Base-by-base conservation (phyloP, 64 coral and sea anemone genomes). In the Stichodactyla mertensii region DNA sequence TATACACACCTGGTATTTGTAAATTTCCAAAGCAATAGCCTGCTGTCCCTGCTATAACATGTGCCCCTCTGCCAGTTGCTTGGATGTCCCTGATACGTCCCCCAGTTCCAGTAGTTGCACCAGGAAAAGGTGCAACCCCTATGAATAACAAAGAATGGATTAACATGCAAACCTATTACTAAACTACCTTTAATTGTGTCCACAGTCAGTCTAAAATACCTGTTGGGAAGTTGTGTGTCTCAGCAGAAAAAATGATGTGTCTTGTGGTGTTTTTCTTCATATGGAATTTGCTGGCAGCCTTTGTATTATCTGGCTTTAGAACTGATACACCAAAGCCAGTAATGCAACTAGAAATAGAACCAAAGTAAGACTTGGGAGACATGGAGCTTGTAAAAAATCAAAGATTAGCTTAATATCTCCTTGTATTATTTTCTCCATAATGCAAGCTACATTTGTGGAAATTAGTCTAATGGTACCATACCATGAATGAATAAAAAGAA, bases 221-320 rank as follows among this genome's bases (percentile, higher is more conserved):
- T 88, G 95, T 98, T 61, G 95, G 95, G 78, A 98, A 98, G 87
- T 98, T 98, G 52, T 98, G 95, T 15, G 95, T 98, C 55, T 98
- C 95, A 20, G 95, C 95, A 77, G 95, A 94, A 54, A 98, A 98
- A 54, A 98, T 98, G 27, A 98, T 98, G 64, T 98, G 95, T 52
- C 92, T 92, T 24, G 80, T 78, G 27, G 57, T 31, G 15, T 88
- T 84, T 54, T 94, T 87, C 56, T 85, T 92, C 18, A 94, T 19
- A 54, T 60, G 58, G 92, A 92, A 92, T 20, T 67, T 89, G 90
- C 92, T 92, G 22, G 95, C 89, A 85, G 51, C 62, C 0, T 83
- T 79, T 51, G 87, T 58, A 59, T 94, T 54, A 36, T 87, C 83
- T n/a, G 95, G 95, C 53, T 94, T 52, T 36, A 98, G 19, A 4